Conservation (phyloP, 2,797 vertebrate species). For the Glyptemys insculpta region DNA sequence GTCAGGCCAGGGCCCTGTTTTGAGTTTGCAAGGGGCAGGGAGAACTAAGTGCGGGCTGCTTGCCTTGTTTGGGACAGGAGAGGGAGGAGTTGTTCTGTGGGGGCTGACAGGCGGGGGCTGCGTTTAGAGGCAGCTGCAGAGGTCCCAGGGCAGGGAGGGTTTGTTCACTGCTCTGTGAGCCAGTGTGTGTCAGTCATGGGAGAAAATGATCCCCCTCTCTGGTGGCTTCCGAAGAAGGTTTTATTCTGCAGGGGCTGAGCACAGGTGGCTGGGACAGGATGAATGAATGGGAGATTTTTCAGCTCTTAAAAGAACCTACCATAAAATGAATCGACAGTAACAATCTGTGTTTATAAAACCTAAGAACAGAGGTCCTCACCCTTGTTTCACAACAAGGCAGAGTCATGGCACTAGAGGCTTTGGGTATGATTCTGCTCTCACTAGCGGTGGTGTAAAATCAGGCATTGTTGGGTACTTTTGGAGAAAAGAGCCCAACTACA, state of each 20-base stretch:
- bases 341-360: too few relatives aligned
- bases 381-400: too few relatives aligned
- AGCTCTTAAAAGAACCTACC: background rate
- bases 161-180: background rate
- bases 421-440: accelerated
- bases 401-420: background rate
- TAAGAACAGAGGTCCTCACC: accelerated
- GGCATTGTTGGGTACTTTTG: background rate
- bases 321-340: background rate
- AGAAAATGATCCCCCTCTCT: background rate
- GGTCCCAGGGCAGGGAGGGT: background rate
- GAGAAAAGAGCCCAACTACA: accelerated
- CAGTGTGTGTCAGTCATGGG: background rate
- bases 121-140: background rate
- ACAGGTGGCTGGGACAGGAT: background rate
- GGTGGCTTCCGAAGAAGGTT: background rate
- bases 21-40: background rate
- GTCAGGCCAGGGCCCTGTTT: accelerated
- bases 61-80: background rate
- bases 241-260: background rate
- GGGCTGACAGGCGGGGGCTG: too few relatives aligned
- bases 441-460: background rate
- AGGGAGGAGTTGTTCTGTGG: accelerated
- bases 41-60: background rate
- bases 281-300: background rate